These are phyloP conservation scores for Saiga tatarica DNA, from an alignment of 2,113 vertebrate species.

Conservation along the genomic window DNA sequence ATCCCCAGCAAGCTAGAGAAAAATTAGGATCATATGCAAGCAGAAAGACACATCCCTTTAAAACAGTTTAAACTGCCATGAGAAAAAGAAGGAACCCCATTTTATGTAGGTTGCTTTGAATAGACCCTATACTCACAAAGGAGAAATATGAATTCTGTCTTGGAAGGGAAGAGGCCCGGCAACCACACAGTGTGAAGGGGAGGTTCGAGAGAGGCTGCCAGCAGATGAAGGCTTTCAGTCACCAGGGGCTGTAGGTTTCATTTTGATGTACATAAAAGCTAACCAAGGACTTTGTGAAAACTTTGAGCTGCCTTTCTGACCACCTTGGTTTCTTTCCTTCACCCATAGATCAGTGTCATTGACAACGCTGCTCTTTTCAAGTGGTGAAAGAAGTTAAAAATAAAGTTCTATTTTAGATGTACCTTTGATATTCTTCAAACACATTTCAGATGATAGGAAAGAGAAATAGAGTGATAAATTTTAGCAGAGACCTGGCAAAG, in stretches of 20 bases:
- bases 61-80: neutral
- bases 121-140: neutral
- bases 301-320: slow-evolving; percentile 54
- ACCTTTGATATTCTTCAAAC: slow-evolving; percentile 75
- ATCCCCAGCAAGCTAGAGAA: neutral
- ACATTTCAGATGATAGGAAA: slow-evolving; percentile 66
- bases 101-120: slow-evolving; percentile 44
- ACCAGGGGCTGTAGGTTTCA: neutral
- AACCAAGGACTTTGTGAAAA: slow-evolving; percentile 62
- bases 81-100: slow-evolving; percentile 41
- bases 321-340: slow-evolving; percentile 61
- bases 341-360: slow-evolving; percentile 56
- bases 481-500: slow-evolving; percentile 53
- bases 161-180: slow-evolving; percentile 20
- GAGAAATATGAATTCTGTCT: neutral
- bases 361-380: slow-evolving; percentile 62
- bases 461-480: slow-evolving; percentile 63
- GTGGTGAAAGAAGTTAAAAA: slow-evolving; percentile 75
- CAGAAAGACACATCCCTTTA: neutral
- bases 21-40: neutral
- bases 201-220: neutral
- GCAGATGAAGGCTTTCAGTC: slow-evolving; percentile 33
- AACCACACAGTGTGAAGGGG: neutral
- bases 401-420: slow-evolving; percentile 75
- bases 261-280: slow-evolving; percentile 68